Conservation (phyloP, 1,140 invertebrate genomes). For the Eciton burchellii region DNA sequence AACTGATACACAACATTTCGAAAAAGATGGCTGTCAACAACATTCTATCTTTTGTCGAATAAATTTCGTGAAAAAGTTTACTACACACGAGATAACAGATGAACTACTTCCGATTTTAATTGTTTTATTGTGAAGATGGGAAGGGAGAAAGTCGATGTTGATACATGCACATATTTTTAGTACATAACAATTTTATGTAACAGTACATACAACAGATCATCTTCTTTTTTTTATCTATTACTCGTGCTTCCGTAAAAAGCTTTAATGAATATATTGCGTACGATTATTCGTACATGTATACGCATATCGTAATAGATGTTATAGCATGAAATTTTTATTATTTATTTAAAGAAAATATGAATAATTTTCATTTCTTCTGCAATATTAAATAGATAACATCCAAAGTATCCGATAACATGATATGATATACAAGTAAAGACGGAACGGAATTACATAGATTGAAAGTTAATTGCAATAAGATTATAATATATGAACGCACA, state of each 20-base stretch:
- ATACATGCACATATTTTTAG: background rate
- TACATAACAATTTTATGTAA: no score
- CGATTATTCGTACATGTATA: background rate
- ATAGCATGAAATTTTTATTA: background rate
- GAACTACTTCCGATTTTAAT: background rate
- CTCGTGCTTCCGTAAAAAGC: background rate
- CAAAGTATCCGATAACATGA: background rate
- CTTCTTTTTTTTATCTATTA: no score
- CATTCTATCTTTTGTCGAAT: background rate
- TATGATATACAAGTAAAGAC: background rate
- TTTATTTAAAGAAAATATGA: conserved; percentile 3
- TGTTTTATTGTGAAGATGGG: background rate
- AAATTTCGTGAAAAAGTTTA: background rate
- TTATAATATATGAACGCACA: background rate
- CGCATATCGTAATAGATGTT: background rate
- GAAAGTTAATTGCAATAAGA: background rate
- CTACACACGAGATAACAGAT: background rate
- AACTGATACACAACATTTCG: background rate
- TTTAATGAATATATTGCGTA: background rate
- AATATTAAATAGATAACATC: background rate
- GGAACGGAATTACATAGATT: no score
- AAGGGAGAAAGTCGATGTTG: background rate
- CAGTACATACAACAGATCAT: no score
- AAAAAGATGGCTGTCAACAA: background rate
- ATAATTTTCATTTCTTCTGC: background rate